Evolutionary conservation across 2,113 vertebrate genomes (phyloP).

Genomic region (Bubo bubo): DNA sequence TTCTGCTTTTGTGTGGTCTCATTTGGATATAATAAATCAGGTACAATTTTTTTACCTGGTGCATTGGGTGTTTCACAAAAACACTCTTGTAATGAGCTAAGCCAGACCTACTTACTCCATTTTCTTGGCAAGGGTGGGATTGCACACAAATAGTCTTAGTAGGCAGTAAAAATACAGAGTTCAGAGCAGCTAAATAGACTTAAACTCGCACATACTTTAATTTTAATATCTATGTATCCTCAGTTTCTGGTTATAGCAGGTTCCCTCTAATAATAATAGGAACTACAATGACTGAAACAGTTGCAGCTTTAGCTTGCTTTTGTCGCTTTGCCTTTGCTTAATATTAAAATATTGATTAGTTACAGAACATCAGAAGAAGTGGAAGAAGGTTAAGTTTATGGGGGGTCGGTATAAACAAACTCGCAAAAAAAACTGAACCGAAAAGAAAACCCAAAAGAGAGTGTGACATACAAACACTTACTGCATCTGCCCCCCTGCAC

Average conservation of each 20-base stretch:
- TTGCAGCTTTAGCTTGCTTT: neutral
- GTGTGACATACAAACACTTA: neutral
- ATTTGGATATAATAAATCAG: neutral
- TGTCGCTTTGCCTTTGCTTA: neutral
- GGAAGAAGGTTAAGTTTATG: neutral
- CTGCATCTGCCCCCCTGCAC: accelerated
- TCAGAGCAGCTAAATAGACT: neutral
- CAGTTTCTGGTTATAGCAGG: neutral
- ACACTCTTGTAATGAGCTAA: neutral
- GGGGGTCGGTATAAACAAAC: neutral
- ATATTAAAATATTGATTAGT: neutral
- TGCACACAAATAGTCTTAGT: neutral
- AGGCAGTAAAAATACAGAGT: neutral
- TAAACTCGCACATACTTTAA: neutral
- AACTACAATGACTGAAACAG: neutral
- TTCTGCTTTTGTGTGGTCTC: neutral
- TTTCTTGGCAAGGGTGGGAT: neutral
- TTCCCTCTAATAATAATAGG: neutral
- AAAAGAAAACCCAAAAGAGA: too few species aligned
- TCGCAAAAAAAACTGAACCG: neutral
- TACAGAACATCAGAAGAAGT: neutral
- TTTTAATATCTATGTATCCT: neutral
- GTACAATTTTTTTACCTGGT: neutral
- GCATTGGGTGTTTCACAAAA: neutral
- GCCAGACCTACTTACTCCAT: neutral